Evolutionary conservation across 37 sponge, comb jelly and placozoan genomes (phyloP), one percentile per base, ranked within the genome.

Genomic region (Mnemiopsis leidyi): DNA sequence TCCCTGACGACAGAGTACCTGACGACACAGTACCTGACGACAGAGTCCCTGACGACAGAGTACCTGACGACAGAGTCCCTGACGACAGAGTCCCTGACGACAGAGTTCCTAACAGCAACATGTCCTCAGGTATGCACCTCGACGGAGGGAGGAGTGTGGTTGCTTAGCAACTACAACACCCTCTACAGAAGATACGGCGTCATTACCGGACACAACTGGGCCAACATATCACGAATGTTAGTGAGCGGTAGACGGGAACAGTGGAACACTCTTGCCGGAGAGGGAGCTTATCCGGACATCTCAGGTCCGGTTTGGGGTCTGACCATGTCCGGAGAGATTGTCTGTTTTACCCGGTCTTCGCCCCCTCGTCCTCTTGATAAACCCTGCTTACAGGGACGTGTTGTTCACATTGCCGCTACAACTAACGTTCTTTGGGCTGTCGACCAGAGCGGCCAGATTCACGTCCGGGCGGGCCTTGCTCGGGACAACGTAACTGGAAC

Each of bases 341-440:
- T 69, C 24, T 69, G 73, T 69, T 69, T 69, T 25, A 28, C 73
- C n/a, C 9, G 73, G 24, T 69, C 73, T 25, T 69, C 73, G 3
- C 28, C 73, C 9, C 73, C 73, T 69, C 24, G 24, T 25, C 28
- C 29, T 3, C 73, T 69, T 1, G 29, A 69, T 3, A 2, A 1
- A 21, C 73, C 73, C 73, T 69, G 28, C n/a, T 48, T 13, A 5
- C 24, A 21, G 28, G 29, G 28, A n/a, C 9, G 73, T 2, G 29
- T 69, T n/a, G 73, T 69, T 3, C 73, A 69, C 20, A 69, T 96
- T 0, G 93, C 95, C 24, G 90, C 95, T 36, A 95, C 95, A 0
- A 37, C 93, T 21, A 40, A 88, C 16, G 95, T 94, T 25, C 34
- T 96, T 36, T 97, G 97, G 97, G 93, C 95, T 0, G 69, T 95